Evolutionary conservation across 2,797 vertebrate genomes (phyloP).

Genomic region (Danio tinwini): DNA sequence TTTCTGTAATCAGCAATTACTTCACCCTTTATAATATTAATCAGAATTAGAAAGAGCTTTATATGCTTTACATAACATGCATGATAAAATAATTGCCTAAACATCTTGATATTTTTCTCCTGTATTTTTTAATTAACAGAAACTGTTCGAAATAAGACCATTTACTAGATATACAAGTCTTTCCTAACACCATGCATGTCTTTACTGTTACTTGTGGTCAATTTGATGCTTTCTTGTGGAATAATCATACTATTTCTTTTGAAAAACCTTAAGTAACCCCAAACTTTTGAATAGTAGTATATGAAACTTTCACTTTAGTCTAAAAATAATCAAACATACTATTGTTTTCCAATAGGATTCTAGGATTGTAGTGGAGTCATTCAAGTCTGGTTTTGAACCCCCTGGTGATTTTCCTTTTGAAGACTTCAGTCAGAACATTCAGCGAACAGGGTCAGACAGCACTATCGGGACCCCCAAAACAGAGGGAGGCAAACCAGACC

Average conservation of each 20-base stretch:
- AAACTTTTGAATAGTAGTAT: not conserved
- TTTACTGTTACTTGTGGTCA: not conserved
- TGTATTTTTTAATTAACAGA: not conserved
- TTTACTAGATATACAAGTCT: not conserved
- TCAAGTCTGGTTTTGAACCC: conserved; percentile 97
- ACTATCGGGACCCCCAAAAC: conserved; percentile 92
- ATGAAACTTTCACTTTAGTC: not conserved
- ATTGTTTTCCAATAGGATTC: conserved; percentile 84
- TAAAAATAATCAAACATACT: not conserved
- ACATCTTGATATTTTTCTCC: not conserved
- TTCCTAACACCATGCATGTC: not conserved
- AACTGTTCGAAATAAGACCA: not conserved
- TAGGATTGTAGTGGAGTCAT: conserved; percentile 92
- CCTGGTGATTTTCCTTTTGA: conserved; percentile 96
- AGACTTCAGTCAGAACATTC: conserved; percentile 97
- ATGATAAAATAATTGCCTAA: too few species aligned
- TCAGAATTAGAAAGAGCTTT: too few species aligned
- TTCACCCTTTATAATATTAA: too few species aligned
- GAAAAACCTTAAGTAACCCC: not conserved
- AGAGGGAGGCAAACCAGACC: conserved; percentile 84
- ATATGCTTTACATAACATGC: too few species aligned
- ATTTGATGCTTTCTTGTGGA: not conserved
- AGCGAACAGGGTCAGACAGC: conserved; percentile 92
- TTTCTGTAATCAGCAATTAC: too few species aligned
- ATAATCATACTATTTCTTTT: not conserved